Evolutionary conservation across 1,140 invertebrate species (phyloP), one percentile per base, ranked within the genome.

Genomic region (Episyrphus balteatus): DNA sequence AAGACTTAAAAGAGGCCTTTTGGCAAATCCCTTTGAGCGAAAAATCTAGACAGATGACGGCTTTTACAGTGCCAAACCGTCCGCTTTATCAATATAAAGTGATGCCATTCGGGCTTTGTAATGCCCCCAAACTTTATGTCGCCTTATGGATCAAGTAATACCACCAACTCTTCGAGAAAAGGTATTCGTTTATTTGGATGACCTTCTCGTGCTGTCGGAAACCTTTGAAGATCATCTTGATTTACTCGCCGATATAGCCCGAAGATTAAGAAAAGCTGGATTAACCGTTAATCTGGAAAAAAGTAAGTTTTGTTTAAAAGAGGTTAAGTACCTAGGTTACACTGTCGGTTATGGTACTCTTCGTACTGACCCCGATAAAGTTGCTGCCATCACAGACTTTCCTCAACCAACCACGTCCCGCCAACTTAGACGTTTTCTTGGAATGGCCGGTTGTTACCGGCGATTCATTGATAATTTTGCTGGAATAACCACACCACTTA

Each of bases 391-490:
- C 2, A 41, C 46, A n/a, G 33, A 66, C 5, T 63, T 64, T 47
- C 42, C 54, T 1, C 18, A 41, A 17, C 56, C 66, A 1, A 52
- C 13, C 18, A 66, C 49, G 18, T 7, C 48, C 0, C 58, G 53
- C 2, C 52, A 70, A 42, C 48, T 67, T 1, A 44, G 60, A 33
- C 47, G 65, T 39, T 74, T 76, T 48, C 51, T 73, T 9, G 68
- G 67, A 1, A 51, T 70, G 21, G 41, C 52, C 0, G 56, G 56
- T 3, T 71, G 57, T 43, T 71, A 68, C 39, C 47, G 66, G 8
- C 42, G 55, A 11, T 70, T 68, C 42, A 57, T 70, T 32, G 34
- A 40, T 0, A 44, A 57, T 13, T 70, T 62, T 46, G 40, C 60
- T 0, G 41, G 49, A 18, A 42, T 59, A 1, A 43, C 58, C 2